These are phyloP conservation scores for Drosophila borealis DNA, from an alignment of 2,888 invertebrate species.

Conservation along the genomic window DNA sequence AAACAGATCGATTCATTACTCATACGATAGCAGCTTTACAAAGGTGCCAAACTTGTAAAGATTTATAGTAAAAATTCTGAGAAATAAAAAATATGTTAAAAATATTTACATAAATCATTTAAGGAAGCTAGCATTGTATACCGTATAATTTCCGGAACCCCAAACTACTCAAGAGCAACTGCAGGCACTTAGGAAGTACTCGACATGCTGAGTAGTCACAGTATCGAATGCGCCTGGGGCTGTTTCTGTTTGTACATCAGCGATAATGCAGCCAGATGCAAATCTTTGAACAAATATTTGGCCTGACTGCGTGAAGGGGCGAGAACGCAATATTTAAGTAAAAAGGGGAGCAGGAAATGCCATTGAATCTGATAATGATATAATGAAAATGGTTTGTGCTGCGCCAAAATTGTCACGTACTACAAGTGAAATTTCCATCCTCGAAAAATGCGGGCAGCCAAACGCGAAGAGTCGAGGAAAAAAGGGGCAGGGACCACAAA, in stretches of 20 bases:
- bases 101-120: background rate
- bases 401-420: conserved; percentile 78
- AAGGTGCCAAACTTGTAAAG: too few species aligned
- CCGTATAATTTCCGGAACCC: background rate
- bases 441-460: conserved; percentile 42
- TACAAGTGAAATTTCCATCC: conserved; percentile 34
- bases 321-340: conserved; percentile 1
- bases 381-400: conserved; percentile 41
- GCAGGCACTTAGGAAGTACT: conserved; percentile 30
- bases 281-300: conserved; percentile 81
- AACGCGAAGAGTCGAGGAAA: conserved; percentile 14
- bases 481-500: conserved; percentile 48
- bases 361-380: conserved; percentile 26
- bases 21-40: too few species aligned
- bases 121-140: conserved; percentile 1
- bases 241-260: conserved; percentile 27
- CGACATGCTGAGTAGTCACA: conserved; percentile 12
- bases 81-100: background rate
- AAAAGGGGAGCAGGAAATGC: conserved; percentile 27
- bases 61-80: too few species aligned
- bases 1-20: too few species aligned
- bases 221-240: conserved; percentile 13
- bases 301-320: conserved; percentile 59
- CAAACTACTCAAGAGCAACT: conserved; percentile 7
- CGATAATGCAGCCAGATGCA: conserved; percentile 70